phyloP scores from a whole-genome alignment of 1,140 invertebrate species.

The Drosophila kohkoa region DNA sequence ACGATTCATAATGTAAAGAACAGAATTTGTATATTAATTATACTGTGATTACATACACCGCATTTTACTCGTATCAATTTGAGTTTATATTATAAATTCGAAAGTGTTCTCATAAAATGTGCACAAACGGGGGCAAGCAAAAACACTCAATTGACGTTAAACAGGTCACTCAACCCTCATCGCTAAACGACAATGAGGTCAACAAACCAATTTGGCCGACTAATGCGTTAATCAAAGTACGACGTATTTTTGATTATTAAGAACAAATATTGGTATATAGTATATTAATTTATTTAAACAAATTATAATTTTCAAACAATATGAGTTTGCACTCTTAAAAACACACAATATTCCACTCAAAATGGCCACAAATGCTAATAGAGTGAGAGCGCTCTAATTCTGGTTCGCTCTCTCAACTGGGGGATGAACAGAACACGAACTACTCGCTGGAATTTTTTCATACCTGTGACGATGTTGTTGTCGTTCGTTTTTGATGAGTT shows the following conservation, averaged over 20 bases:
- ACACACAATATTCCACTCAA: conserved; percentile 52
- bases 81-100: too few relatives aligned
- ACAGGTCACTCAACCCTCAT: conserved; percentile 74
- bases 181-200: conserved; percentile 65
- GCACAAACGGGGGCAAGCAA: neutral
- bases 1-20: conserved; percentile 7
- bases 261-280: neutral
- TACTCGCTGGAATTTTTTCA: conserved; percentile 20
- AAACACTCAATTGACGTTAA: conserved; percentile 53
- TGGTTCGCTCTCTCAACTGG: neutral
- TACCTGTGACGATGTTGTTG: conserved; percentile 33
- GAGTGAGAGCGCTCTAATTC: neutral
- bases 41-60: neutral
- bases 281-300: conserved; percentile 6
- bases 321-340: conserved; percentile 22
- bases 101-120: too few relatives aligned
- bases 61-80: conserved; percentile 6
- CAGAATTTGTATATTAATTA: conserved; percentile 1
- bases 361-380: conserved; percentile 46
- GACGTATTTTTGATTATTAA: conserved; percentile 5
- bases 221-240: conserved; percentile 21
- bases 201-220: conserved; percentile 59
- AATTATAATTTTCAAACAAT: neutral
- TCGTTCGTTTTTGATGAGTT: neutral
- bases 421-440: conserved; percentile 9